These are phyloP conservation scores for Solenodon paradoxus DNA, from an alignment of 2,113 vertebrate genomes.

Conservation along the genomic window DNA sequence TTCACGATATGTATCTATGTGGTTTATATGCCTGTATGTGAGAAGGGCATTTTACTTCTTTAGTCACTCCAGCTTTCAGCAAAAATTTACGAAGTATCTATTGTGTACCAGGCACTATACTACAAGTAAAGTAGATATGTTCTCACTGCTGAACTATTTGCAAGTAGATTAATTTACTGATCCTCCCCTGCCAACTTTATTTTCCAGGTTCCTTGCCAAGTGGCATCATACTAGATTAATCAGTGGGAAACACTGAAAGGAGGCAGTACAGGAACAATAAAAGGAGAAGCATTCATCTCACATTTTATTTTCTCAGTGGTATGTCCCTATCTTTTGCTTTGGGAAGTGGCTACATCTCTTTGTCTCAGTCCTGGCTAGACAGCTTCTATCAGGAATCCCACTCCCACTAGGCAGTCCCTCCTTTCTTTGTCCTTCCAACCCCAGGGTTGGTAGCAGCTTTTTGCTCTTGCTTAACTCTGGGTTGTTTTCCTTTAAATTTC, in stretches of 20 bases:
- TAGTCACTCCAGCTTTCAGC: not conserved
- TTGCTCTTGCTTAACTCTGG: not conserved
- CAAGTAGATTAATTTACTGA: not conserved
- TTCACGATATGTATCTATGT: not conserved
- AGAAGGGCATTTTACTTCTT: conserved; percentile 20
- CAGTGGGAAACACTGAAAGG: not conserved
- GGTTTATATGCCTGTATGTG: not conserved
- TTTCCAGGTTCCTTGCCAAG: not conserved
- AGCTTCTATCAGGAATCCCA: not conserved
- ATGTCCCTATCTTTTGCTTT: not conserved
- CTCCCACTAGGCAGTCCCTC: not conserved
- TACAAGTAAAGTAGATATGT: not conserved
- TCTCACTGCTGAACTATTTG: not conserved
- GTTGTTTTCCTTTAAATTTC: not conserved
- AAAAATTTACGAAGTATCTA: not conserved
- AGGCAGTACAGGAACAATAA: not conserved
- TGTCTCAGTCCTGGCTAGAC: not conserved
- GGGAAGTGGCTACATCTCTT: not conserved
- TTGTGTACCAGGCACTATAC: not conserved
- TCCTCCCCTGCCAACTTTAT: not conserved
- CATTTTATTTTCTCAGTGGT: not conserved
- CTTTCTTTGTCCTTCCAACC: not conserved
- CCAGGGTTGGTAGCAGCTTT: not conserved
- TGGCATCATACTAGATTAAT: not conserved
- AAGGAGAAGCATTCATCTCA: not conserved